Evolutionary conservation across 2,113 vertebrate species (phyloP).

Genomic region (Caracal caracal): DNA sequence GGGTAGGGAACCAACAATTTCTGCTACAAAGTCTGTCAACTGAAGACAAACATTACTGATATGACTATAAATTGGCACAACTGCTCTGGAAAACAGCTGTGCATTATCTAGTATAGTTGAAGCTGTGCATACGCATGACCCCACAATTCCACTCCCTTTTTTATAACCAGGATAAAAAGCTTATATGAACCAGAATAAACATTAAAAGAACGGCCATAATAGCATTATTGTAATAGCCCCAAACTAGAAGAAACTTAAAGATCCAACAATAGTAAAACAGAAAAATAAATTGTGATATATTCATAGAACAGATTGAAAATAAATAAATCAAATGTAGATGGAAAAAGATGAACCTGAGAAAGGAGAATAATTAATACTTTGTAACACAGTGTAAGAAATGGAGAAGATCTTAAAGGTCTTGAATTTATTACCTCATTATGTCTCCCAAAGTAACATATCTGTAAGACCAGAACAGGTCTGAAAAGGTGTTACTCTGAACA

Average conservation of each 20-base stretch:
- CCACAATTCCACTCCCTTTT: neutral
- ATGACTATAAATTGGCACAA: neutral
- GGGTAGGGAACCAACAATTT: neutral
- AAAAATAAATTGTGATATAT: neutral
- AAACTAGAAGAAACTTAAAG: conserved; percentile 15
- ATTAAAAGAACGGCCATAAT: neutral
- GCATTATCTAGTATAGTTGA: neutral
- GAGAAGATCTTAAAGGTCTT: neutral
- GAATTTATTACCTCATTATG: neutral
- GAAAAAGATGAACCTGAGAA: neutral
- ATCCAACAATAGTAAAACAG: neutral
- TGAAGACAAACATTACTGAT: neutral
- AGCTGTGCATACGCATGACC: neutral
- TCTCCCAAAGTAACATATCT: neutral
- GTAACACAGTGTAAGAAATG: neutral
- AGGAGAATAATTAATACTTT: neutral
- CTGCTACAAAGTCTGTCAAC: neutral
- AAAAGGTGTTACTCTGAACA: neutral
- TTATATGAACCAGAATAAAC: conserved; percentile 15
- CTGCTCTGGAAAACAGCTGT: neutral
- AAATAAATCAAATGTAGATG: neutral
- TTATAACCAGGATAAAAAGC: neutral
- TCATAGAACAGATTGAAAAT: neutral
- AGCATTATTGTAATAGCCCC: neutral
- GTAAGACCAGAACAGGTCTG: neutral